These are phyloP conservation scores for Chlorospingus semifuscus DNA, from an alignment of 2,797 vertebrate species.

Conservation along the genomic window DNA sequence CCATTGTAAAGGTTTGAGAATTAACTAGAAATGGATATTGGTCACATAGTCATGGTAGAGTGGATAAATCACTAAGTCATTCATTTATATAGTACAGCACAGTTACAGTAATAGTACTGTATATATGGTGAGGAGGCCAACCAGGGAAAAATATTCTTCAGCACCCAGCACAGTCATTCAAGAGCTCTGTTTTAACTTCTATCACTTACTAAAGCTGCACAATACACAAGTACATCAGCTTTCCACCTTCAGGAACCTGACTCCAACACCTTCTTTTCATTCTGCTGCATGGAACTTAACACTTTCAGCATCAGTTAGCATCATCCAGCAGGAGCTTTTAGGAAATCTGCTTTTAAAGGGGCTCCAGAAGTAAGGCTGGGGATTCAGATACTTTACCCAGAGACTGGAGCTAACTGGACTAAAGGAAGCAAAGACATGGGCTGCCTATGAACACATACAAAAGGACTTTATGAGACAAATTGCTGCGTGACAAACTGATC, in stretches of 20 bases:
- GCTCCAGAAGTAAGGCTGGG: background rate
- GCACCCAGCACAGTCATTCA: background rate
- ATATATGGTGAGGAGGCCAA: background rate
- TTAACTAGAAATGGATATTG: background rate
- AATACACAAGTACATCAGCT: background rate
- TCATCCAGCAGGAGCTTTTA: background rate
- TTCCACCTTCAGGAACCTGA: background rate
- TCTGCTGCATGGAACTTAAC: background rate
- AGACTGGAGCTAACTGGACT: background rate
- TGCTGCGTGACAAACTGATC: background rate
- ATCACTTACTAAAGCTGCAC: conserved; percentile 20
- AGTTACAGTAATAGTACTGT: conserved; percentile 5
- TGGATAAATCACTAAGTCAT: conserved; percentile 35
- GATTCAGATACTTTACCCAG: background rate
- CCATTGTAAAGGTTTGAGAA: conserved; percentile 19
- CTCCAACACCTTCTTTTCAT: background rate
- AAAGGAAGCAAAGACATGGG: background rate
- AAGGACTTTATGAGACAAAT: background rate
- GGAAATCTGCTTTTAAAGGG: background rate
- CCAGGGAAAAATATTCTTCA: conserved; percentile 5
- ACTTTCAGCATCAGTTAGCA: background rate
- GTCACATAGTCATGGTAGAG: background rate
- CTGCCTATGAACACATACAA: background rate
- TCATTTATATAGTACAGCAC: background rate
- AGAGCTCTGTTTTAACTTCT: conserved; percentile 20